Conservation (phyloP, 2,113 vertebrate species). For the Xiphophorus hellerii region DNA sequence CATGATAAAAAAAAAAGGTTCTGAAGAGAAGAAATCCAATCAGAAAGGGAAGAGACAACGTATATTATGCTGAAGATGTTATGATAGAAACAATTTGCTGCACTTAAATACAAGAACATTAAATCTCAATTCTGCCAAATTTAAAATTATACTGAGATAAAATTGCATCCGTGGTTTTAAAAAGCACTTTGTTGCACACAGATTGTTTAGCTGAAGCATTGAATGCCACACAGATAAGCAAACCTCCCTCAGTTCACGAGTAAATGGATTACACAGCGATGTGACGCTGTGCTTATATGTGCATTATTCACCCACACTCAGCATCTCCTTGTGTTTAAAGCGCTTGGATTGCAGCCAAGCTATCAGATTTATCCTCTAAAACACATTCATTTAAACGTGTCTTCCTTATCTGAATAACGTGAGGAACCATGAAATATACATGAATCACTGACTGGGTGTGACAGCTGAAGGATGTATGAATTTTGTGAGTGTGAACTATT, state of each 20-base stretch:
- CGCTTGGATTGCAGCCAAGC: constrained; percentile 26
- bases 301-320: neutral
- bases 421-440: constrained; percentile 44
- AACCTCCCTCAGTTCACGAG: constrained; percentile 7
- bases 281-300: constrained; percentile 22
- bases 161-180: neutral
- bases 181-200: constrained; percentile 12
- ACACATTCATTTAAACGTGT: constrained; percentile 11
- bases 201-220: constrained; percentile 8
- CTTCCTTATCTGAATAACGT: constrained; percentile 10
- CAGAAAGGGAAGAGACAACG: neutral
- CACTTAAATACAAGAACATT: constrained; percentile 2
- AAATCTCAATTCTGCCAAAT: neutral
- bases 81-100: constrained; percentile 17
- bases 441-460: constrained; percentile 24
- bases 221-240: neutral
- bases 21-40: neutral
- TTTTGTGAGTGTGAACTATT: constrained; percentile 15
- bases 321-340: constrained; percentile 19
- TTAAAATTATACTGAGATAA: neutral
- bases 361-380: constrained; percentile 38
- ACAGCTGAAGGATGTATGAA: constrained; percentile 31
- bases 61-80: neutral
- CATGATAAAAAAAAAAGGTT: neutral
- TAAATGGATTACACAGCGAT: constrained; percentile 43